A percentile compares a stretch with the other conserved stretches of the same genome.
Evolutionary conservation across 2,797 vertebrate species (phyloP).

Genomic region (Danio aesculapii): DNA sequence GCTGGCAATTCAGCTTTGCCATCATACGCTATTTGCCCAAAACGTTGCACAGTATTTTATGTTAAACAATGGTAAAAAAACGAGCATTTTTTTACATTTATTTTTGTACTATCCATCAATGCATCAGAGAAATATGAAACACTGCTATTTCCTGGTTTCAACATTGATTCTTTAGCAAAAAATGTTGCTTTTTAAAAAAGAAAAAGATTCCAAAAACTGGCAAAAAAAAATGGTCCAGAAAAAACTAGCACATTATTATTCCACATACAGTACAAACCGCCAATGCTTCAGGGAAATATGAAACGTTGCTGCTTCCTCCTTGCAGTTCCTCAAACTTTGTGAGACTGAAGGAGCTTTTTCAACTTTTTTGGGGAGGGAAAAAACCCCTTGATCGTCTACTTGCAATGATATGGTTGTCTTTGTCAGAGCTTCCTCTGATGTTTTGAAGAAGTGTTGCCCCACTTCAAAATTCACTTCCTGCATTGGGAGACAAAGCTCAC

Average conservation of each 20-base stretch:
- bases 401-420: background rate
- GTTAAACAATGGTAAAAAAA: no score
- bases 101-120: no score
- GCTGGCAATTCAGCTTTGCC: no score
- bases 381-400: background rate
- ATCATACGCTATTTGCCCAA: no score
- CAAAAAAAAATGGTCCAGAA: no score
- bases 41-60: no score
- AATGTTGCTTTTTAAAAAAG: no score
- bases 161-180: no score
- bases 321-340: constrained; percentile 13
- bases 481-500: background rate
- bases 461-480: background rate
- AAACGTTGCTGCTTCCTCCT: background rate
- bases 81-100: no score
- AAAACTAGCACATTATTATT: constrained; percentile 20
- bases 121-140: no score
- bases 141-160: no score
- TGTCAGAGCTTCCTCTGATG: constrained; percentile 1
- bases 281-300: constrained; percentile 12
- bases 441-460: constrained; percentile 12
- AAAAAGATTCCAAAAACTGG: no score
- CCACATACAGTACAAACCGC: background rate
- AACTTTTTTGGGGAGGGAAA: background rate
- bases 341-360: background rate